phyloP scores from a whole-genome alignment of 1,140 invertebrate genomes.

The Sweltsa coloradensis region DNA sequence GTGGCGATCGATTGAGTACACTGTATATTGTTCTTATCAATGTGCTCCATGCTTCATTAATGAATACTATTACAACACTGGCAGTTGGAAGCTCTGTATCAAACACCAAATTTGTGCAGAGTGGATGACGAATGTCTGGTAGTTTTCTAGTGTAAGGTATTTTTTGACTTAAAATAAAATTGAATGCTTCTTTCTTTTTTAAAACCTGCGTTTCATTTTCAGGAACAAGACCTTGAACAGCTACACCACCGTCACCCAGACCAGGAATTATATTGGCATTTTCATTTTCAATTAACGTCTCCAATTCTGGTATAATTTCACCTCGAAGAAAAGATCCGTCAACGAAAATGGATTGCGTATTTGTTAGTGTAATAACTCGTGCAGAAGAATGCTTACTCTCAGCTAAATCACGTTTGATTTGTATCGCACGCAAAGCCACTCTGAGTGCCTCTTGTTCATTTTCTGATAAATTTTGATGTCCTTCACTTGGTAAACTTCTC shows the following conservation, averaged over 20 bases:
- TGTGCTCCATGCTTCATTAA: conserved; percentile 79
- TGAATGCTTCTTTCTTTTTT: conserved; percentile 77
- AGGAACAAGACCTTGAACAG: conserved; percentile 42
- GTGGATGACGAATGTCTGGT: conserved; percentile 64
- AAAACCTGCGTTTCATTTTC: conserved; percentile 48
- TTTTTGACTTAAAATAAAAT: conserved; percentile 77
- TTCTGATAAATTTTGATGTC: too few relatives aligned
- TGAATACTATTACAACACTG: conserved; percentile 74
- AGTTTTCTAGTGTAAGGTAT: conserved; percentile 74
- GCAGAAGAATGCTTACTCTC: too few relatives aligned
- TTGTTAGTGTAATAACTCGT: too few relatives aligned
- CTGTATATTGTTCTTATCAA: conserved; percentile 76
- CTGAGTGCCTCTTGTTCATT: too few relatives aligned
- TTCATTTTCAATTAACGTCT: conserved; percentile 30
- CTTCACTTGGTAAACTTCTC: too few relatives aligned
- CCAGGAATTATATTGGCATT: conserved; percentile 37
- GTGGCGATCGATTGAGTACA: conserved; percentile 67
- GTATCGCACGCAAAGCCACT: too few relatives aligned
- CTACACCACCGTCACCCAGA: conserved; percentile 58
- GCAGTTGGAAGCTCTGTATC: conserved; percentile 38
- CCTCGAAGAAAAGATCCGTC: too few relatives aligned
- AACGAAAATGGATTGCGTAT: too few relatives aligned
- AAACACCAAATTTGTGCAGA: conserved; percentile 43
- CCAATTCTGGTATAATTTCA: too few relatives aligned
- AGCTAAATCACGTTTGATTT: too few relatives aligned